Base-by-base conservation (phyloP, 2,797 vertebrate genomes). In the Sitta carolinensis region DNA sequence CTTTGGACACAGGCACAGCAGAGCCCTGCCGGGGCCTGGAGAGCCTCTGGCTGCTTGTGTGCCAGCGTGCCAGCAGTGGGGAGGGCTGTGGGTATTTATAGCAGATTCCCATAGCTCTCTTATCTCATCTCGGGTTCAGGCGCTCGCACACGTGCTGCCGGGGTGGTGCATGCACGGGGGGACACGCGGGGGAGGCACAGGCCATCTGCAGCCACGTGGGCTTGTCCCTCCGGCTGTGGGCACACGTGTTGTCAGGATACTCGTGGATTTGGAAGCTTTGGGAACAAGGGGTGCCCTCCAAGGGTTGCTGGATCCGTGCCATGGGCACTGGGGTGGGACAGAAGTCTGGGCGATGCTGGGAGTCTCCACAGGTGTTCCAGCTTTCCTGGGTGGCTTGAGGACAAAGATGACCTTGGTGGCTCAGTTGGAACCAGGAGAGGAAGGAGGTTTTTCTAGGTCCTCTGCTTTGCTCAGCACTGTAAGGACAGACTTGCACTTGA, bases 1-100 rank as follows among this genome's bases (percentile, higher is more conserved):
- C 38, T 57, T 36, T 3, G 2, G 42, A 10, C 70, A 63, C 0
- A 0, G 50, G 10, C 4, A 0, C 2, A 2, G 34, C 30, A 1
- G 51, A 84, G 78, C 36, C 63, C 55, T 63, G 42, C 16, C 5
- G 11, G 82, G 1, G 26, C 84, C 89, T n/a, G 82, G 51, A 68
- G 75, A 63, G 63, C 48, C 59, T 10, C 40, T 62, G 91, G 85
- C 82, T 85, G 29, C 25, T 43, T 21, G 64, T 0, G 5, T 70
- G 75, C 67, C 75, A 23, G 58, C 1, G 0, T 82, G 79, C 83
- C 8, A 7, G 61, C 69, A n/a, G 42, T 7, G 3, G 32, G 22
- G 83, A 42, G 61, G 42, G 38, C 25, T 50, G 54, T 14, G 17
- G 83, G 14, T 90, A 74, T 81, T 74, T 57, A 77, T 67, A 90